Conservation (phyloP, 2,797 vertebrate species). For the Neostethus bicornis region DNA sequence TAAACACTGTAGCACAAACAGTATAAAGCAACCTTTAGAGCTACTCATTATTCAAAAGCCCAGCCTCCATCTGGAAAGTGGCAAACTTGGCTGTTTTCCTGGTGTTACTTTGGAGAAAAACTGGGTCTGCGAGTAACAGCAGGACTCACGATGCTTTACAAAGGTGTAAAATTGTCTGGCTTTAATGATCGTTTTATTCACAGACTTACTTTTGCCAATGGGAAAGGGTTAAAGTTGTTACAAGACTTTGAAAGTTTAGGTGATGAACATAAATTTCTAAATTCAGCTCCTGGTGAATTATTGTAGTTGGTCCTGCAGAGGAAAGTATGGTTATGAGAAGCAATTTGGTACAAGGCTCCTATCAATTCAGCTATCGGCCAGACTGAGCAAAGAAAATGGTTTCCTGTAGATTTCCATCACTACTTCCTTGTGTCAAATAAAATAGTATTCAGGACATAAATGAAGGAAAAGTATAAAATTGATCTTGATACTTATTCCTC, state of each 20-base stretch:
- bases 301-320: conserved; percentile 17
- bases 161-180: conserved; percentile 84
- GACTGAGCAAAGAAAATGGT: conserved; percentile 33
- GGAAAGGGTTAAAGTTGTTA: conserved; percentile 63
- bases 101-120: conserved; percentile 78
- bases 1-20: conserved; percentile 72
- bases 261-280: conserved; percentile 47
- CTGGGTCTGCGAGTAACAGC: conserved; percentile 82
- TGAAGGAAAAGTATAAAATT: not conserved
- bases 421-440: not conserved
- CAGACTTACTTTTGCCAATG: conserved; percentile 57
- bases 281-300: conserved; percentile 26
- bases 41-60: conserved; percentile 81
- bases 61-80: conserved; percentile 83
- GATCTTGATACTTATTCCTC: not conserved
- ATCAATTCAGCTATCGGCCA: conserved; percentile 25
- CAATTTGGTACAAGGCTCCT: conserved; percentile 14
- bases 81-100: conserved; percentile 82
- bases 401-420: conserved; percentile 9
- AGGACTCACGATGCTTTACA: conserved; percentile 80
- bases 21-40: conserved; percentile 75
- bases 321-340: conserved; percentile 14
- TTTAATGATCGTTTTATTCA: conserved; percentile 78
- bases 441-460: not conserved
- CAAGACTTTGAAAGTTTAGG: conserved; percentile 68